Evolutionary conservation across 2,888 invertebrate genomes (phyloP).

Genomic region (Caenorhabditis auriculariae): DNA sequence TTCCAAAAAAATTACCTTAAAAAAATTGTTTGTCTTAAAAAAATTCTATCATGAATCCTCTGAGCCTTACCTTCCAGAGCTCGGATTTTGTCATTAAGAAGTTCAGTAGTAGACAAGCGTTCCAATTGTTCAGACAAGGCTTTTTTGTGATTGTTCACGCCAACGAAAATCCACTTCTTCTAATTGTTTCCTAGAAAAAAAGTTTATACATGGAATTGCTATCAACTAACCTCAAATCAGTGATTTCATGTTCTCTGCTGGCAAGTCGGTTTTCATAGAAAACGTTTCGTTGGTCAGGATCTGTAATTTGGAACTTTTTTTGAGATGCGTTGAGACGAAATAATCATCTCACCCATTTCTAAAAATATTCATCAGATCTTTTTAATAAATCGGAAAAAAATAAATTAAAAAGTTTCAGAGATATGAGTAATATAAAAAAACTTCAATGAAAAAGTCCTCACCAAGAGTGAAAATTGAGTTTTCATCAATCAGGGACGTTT

Average conservation of each 20-base stretch:
- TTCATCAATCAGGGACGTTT: too few relatives aligned
- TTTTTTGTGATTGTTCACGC: conserved; percentile 20
- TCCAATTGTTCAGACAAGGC: conserved; percentile 24
- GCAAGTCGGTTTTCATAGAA: conserved; percentile 28
- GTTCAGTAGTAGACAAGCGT: conserved; percentile 13
- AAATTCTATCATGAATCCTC: background rate
- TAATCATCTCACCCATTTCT: too few relatives aligned
- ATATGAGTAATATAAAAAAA: too few relatives aligned
- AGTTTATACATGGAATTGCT: background rate
- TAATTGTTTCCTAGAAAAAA: conserved; percentile 22
- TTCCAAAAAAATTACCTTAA: background rate
- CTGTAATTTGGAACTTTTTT: too few relatives aligned
- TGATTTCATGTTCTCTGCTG: conserved; percentile 26
- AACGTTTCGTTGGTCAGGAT: conserved; percentile 25
- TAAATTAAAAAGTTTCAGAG: too few relatives aligned
- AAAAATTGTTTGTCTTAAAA: background rate
- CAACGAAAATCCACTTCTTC: conserved; percentile 25
- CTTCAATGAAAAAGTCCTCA: too few relatives aligned
- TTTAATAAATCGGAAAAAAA: too few relatives aligned
- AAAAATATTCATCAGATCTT: too few relatives aligned
- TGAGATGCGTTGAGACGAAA: too few relatives aligned
- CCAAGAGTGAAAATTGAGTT: too few relatives aligned
- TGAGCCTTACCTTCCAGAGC: conserved; percentile 16
- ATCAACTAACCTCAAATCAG: conserved; percentile 16
- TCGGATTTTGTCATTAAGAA: conserved; percentile 23